Evolutionary conservation across 2,888 invertebrate species (phyloP).

Genomic region (Adineta ricciae): DNA sequence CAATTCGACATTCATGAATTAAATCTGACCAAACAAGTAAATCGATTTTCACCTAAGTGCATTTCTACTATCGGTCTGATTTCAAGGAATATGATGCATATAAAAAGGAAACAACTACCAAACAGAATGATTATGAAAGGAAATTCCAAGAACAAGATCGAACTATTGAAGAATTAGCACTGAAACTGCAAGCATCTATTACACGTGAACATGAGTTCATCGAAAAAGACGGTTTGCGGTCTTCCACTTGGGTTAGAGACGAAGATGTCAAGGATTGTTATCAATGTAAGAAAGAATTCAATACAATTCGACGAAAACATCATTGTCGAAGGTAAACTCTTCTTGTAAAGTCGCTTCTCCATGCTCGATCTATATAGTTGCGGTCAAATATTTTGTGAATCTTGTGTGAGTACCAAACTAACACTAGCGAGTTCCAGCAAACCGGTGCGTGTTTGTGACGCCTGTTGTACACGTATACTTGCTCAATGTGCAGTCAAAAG

Average conservation of each 20-base stretch:
- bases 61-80: not conserved
- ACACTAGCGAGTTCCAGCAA: constrained; percentile 68
- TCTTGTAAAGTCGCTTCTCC: not conserved
- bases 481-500: not conserved
- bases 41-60: too few species aligned
- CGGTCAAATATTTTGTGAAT: constrained; percentile 83
- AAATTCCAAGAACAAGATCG: constrained; percentile 81
- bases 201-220: constrained; percentile 14
- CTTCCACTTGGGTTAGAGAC: constrained; percentile 11
- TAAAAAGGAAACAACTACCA: constrained; percentile 62
- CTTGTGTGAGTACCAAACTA: constrained; percentile 84
- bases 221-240: not conserved
- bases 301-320: not conserved
- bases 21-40: constrained; percentile 21
- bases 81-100: not conserved
- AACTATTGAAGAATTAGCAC: constrained; percentile 83
- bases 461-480: constrained; percentile 59
- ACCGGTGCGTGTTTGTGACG: constrained; percentile 85
- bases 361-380: constrained; percentile 53
- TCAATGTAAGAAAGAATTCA: constrained; percentile 2
- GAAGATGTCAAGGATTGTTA: constrained; percentile 20
- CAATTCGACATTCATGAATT: constrained; percentile 60
- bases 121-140: constrained; percentile 65
- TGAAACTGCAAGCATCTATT: constrained; percentile 64
- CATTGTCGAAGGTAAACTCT: not conserved